These are phyloP conservation scores for Fragum fragum DNA, from an alignment of 2,888 invertebrate genomes.

Conservation along the genomic window DNA sequence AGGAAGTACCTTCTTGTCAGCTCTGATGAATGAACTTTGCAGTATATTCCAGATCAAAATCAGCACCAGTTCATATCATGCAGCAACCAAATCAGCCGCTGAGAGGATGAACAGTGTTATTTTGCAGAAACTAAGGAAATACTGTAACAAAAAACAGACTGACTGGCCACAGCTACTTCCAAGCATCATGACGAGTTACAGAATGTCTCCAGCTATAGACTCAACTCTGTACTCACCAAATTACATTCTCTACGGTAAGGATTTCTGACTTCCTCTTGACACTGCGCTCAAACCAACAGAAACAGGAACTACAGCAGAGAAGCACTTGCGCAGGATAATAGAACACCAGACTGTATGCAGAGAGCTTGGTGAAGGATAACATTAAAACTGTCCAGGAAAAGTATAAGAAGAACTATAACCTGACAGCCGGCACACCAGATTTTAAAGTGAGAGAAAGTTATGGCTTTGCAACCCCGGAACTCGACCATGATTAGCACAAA, in stretches of 20 bases:
- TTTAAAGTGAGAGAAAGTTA: slow-evolving; percentile 38
- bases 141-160: too few species aligned
- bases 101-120: too few species aligned
- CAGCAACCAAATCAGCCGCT: too few species aligned
- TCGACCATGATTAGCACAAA: slow-evolving; percentile 38
- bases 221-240: slow-evolving; percentile 46
- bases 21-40: too few species aligned
- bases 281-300: slow-evolving; percentile 43
- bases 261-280: slow-evolving; percentile 52
- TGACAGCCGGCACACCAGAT: slow-evolving; percentile 27
- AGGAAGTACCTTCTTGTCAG: too few species aligned
- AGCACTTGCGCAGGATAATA: slow-evolving; percentile 41
- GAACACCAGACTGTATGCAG: too few species aligned
- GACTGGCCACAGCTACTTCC: too few species aligned
- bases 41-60: too few species aligned
- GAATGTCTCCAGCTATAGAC: too few species aligned
- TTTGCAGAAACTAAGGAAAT: too few species aligned
- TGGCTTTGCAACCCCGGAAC: slow-evolving; percentile 45
- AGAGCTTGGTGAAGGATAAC: slow-evolving; percentile 53
- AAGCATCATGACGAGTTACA: too few species aligned
- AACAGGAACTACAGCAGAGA: slow-evolving; percentile 36
- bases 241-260: slow-evolving; percentile 55
- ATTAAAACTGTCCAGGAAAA: slow-evolving; percentile 40
- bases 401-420: slow-evolving; percentile 49
- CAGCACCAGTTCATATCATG: too few species aligned